Conservation (phyloP, 2,888 invertebrate genomes). For the Toxonevra muliebris region DNA sequence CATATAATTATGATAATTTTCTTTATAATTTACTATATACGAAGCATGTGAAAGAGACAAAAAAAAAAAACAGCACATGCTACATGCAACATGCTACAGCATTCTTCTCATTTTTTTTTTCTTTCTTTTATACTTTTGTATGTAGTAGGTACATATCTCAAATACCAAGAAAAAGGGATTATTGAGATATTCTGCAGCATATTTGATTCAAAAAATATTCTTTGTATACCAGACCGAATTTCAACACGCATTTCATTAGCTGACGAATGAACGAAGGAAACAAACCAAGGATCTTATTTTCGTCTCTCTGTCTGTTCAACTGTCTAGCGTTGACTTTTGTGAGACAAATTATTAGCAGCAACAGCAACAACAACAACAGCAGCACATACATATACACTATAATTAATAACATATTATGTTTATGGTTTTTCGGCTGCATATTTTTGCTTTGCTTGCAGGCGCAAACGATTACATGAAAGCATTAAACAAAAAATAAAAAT, state of each 20-base stretch:
- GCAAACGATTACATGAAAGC: too few species aligned
- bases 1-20: conserved; percentile 27
- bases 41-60: background rate
- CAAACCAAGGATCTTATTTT: conserved; percentile 2
- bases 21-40: too few species aligned
- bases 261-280: conserved; percentile 19
- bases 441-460: background rate
- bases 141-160: too few species aligned
- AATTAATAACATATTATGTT: conserved; percentile 59
- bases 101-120: background rate
- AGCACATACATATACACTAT: conserved; percentile 40
- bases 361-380: background rate
- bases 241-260: conserved; percentile 21
- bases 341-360: conserved; percentile 20
- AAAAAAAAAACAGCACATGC: conserved; percentile 10
- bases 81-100: background rate
- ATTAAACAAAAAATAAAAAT: too few species aligned
- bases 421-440: conserved; percentile 44
- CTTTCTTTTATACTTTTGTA: too few species aligned
- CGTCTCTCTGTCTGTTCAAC: conserved; percentile 5
- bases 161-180: conserved; percentile 6
- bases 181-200: conserved; percentile 6
- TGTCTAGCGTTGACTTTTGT: background rate
- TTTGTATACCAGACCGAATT: background rate
- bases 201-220: too few species aligned